A percentile compares a stretch with the other conserved stretches of the same genome.
Conservation (phyloP, 2,888 invertebrate species). For the Diaperis boleti region DNA sequence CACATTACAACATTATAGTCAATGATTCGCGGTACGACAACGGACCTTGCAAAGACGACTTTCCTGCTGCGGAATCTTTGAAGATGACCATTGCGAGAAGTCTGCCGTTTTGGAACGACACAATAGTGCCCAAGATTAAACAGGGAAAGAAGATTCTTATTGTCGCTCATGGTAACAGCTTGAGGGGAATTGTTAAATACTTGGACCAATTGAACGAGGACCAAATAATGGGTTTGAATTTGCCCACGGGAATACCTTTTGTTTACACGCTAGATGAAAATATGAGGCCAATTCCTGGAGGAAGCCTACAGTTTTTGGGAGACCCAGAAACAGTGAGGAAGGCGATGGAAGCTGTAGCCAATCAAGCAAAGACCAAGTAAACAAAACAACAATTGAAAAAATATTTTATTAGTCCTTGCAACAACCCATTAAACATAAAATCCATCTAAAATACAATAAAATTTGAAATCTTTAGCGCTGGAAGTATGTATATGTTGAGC, state of each 20-base stretch:
- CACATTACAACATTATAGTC: conserved; percentile 80
- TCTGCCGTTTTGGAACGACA: conserved; percentile 88
- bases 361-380: conserved; percentile 72
- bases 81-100: conserved; percentile 86
- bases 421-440: conserved; percentile 50
- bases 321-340: conserved; percentile 83
- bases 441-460: conserved; percentile 33
- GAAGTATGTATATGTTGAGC: conserved; percentile 40
- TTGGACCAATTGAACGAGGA: conserved; percentile 76
- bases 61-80: conserved; percentile 86
- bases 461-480: conserved; percentile 9
- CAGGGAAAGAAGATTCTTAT: conserved; percentile 83
- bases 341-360: conserved; percentile 81
- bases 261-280: conserved; percentile 79
- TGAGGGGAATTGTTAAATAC: conserved; percentile 88
- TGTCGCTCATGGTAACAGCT: conserved; percentile 89
- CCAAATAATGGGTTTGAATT: conserved; percentile 71
- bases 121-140: conserved; percentile 83
- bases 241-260: conserved; percentile 76
- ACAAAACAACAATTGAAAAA: conserved; percentile 30
- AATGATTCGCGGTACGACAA: conserved; percentile 82
- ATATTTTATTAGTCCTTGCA: conserved; percentile 49
- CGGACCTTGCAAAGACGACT: conserved; percentile 77
- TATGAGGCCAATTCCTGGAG: conserved; percentile 72
- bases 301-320: conserved; percentile 80